Base-by-base conservation (phyloP, 2,888 invertebrate species). In the Sinelater perroti region DNA sequence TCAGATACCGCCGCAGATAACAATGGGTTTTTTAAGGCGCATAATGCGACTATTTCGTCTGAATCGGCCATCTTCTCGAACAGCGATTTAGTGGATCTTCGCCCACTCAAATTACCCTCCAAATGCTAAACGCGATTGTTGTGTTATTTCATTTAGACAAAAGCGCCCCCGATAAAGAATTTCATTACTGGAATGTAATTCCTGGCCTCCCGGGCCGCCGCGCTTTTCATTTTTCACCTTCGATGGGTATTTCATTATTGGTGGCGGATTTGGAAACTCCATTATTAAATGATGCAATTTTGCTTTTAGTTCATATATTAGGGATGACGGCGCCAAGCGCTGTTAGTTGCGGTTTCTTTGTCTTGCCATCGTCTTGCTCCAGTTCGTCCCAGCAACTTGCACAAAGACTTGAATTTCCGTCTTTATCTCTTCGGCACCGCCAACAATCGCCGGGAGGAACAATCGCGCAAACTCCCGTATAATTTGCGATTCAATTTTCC, bases 11-110 rank as follows among this genome's bases (percentile, higher is more conserved):
- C 44, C 21, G 40, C 16, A 44, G 40, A 52, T 21, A 52, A 52
- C 52, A 52, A 52, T 52, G 44, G 30, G 44, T 35, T 35, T 28
- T 47, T 35, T 47, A 35, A 24, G 33, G 24, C 21, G 33, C 35
- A 47, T 47, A 35, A 47, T 47, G 30, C 28, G 14, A 30, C 44
- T 30, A 44, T 44, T 30, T 44, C 16, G 30, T 30, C n/a, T 44
- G 44, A 44, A 30, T 26, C 14, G 26, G 14, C 17, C 44, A 17
- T 28, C 16, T 30, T 13, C 30, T 44, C 44, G 17, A 44, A 24
- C 24, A 24, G 24, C 40, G 40, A 40, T 24, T 40, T 40, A 16
- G 13, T 16, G 24, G 26, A 40, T 40, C 20, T 1, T 40, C 24
- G 20, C 24, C 7, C 11, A 10, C 13, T 40, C n/a, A 40, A 40